Evolutionary conservation across 2,113 vertebrate species (phyloP).

Genomic region (Xiphophorus couchianus): DNA sequence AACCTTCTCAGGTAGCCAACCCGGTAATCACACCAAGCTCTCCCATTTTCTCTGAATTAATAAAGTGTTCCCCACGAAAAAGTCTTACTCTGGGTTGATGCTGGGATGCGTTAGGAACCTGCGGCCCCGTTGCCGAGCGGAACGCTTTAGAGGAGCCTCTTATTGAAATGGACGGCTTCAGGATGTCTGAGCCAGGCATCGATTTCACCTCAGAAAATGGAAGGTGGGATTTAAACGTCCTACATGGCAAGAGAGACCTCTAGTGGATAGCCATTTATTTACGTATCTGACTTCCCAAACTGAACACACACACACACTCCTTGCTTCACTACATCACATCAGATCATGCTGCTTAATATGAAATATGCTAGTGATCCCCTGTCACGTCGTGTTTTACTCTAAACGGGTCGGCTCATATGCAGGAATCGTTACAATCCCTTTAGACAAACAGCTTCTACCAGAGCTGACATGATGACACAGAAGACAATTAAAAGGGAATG

Average conservation of each 20-base stretch:
- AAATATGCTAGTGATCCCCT: neutral
- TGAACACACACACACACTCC: neutral
- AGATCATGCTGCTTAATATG: constrained; percentile 2
- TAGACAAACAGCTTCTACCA: neutral
- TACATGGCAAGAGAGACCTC: constrained; percentile 68
- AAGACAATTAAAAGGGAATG: neutral
- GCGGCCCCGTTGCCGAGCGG: constrained; percentile 19
- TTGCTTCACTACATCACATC: neutral
- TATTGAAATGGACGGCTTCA: constrained; percentile 60
- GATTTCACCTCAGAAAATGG: constrained; percentile 66
- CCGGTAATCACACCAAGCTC: constrained; percentile 74
- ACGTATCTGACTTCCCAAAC: neutral
- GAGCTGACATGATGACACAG: neutral
- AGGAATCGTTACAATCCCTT: neutral
- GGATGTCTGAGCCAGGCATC: constrained; percentile 34
- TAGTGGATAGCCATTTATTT: constrained; percentile 46
- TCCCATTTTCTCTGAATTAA: constrained; percentile 78
- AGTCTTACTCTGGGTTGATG: constrained; percentile 47
- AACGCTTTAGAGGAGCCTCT: constrained; percentile 26
- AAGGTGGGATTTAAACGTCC: constrained; percentile 32
- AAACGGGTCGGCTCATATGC: neutral
- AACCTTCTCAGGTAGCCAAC: constrained; percentile 6
- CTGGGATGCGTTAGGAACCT: neutral
- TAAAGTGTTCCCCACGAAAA: constrained; percentile 41
- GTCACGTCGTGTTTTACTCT: neutral